Percentiles rank a stretch among this genome's conserved stretches.
Evolutionary conservation across 2,888 invertebrate genomes (phyloP).

Genomic region (Abrostola triplasia): DNA sequence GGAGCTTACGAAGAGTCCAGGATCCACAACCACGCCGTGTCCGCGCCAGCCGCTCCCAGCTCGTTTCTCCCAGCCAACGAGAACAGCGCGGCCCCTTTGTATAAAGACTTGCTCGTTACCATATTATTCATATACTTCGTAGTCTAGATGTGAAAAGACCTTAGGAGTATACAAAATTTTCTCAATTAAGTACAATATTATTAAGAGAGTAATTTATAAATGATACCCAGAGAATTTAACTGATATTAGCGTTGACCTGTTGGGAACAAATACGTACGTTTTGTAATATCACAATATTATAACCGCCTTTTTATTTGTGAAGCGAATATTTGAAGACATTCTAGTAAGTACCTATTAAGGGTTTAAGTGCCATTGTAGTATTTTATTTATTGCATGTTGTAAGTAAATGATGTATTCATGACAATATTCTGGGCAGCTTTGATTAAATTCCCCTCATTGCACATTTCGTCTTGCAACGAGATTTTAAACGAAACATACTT

Average conservation of each 20-base stretch:
- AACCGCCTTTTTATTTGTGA: constrained; percentile 36
- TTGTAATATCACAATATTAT: constrained; percentile 51
- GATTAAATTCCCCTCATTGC: too few relatives aligned
- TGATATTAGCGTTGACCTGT: constrained; percentile 71
- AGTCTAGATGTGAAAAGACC: constrained; percentile 53
- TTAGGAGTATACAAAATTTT: constrained; percentile 40
- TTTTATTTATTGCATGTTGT: constrained; percentile 14
- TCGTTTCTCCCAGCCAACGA: constrained; percentile 77
- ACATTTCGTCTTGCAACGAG: too few relatives aligned
- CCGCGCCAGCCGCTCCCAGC: constrained; percentile 80
- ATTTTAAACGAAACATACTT: too few relatives aligned
- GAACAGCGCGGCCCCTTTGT: constrained; percentile 63
- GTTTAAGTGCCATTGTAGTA: constrained; percentile 20
- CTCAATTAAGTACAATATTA: constrained; percentile 53
- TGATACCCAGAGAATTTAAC: constrained; percentile 68
- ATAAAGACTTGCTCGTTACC: constrained; percentile 35
- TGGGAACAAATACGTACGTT: constrained; percentile 74
- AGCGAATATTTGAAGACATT: constrained; percentile 26
- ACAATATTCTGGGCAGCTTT: too few relatives aligned
- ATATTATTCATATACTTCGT: constrained; percentile 53
- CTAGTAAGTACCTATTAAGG: constrained; percentile 17
- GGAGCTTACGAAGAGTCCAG: constrained; percentile 75
- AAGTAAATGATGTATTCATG: too few relatives aligned
- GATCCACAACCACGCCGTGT: constrained; percentile 67
- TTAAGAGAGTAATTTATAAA: constrained; percentile 60